Conservation (phyloP, 2,113 vertebrate genomes). For the Strix aluco region DNA sequence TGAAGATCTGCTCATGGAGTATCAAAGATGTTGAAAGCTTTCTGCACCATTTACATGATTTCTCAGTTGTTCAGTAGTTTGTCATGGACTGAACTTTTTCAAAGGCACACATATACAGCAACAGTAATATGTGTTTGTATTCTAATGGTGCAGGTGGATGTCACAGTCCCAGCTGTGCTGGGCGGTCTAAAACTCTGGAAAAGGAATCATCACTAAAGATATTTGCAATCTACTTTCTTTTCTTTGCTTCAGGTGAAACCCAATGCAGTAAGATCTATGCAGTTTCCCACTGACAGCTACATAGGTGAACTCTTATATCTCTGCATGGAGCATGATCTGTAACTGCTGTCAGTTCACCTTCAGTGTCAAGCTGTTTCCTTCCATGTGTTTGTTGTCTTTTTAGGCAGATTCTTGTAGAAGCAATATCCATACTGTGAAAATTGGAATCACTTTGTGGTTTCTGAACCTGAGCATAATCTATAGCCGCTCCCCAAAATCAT, state of each 20-base stretch:
- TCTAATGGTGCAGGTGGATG: not conserved
- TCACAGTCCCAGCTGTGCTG: not conserved
- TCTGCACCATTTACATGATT: not conserved
- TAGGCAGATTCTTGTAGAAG: not conserved
- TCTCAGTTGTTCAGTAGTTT: not conserved
- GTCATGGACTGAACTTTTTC: not conserved
- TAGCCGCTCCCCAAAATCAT: not conserved
- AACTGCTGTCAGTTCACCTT: not conserved
- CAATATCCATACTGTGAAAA: not conserved
- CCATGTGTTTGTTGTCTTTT: not conserved
- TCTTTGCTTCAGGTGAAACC: not conserved
- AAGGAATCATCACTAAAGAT: not conserved
- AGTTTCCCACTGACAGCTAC: not conserved
- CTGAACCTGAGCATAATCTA: not conserved
- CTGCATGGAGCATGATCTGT: not conserved
- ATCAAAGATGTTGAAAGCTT: not conserved
- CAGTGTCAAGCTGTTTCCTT: not conserved
- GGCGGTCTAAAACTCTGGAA: not conserved
- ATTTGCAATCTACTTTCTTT: not conserved
- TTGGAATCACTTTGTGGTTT: not conserved
- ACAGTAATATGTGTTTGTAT: not conserved
- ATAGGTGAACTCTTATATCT: not conserved
- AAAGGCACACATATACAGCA: not conserved
- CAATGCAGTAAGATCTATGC: not conserved
- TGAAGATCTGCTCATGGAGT: not conserved